phyloP scores from a whole-genome alignment of 1,140 invertebrate species.

The Sminthurides bifidus region DNA sequence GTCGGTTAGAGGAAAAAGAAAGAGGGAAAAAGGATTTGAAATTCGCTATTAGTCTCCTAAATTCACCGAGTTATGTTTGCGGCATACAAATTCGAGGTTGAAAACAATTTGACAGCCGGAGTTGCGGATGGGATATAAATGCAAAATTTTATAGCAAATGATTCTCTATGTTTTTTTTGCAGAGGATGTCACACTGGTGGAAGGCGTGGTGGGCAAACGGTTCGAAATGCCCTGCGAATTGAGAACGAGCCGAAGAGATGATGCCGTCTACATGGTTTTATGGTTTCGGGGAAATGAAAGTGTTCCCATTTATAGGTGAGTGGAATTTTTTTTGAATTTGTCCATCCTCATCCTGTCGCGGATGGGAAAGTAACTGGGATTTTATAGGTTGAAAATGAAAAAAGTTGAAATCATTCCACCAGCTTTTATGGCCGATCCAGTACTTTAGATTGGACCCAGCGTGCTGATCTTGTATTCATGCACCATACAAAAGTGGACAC shows the following conservation, averaged over 20 bases:
- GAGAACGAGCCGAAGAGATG: slow-evolving; percentile 23
- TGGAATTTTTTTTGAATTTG: slow-evolving; percentile 4
- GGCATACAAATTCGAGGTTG: too few species aligned
- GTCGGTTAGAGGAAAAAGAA: too few species aligned
- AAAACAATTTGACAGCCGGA: not conserved
- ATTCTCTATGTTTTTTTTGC: slow-evolving; percentile 6
- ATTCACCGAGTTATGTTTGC: too few species aligned
- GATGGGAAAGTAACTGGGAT: not conserved
- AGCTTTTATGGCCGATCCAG: not conserved
- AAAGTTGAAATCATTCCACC: too few species aligned
- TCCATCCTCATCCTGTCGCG: not conserved
- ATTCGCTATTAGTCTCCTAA: too few species aligned
- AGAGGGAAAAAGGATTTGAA: too few species aligned
- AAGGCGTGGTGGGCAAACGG: slow-evolving; percentile 24
- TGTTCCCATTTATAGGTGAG: slow-evolving; percentile 32
- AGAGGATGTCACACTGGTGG: slow-evolving; percentile 25
- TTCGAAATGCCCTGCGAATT: slow-evolving; percentile 28
- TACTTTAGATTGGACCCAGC: too few species aligned
- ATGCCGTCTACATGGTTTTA: slow-evolving; percentile 31
- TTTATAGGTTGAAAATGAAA: not conserved
- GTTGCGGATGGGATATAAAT: not conserved
- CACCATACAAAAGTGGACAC: too few species aligned
- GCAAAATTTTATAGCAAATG: not conserved
- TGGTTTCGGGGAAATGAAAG: slow-evolving; percentile 31
- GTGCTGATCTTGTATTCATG: too few species aligned